Evolutionary conservation across 2,888 invertebrate genomes (phyloP).

Genomic region (Xylota segnis): DNA sequence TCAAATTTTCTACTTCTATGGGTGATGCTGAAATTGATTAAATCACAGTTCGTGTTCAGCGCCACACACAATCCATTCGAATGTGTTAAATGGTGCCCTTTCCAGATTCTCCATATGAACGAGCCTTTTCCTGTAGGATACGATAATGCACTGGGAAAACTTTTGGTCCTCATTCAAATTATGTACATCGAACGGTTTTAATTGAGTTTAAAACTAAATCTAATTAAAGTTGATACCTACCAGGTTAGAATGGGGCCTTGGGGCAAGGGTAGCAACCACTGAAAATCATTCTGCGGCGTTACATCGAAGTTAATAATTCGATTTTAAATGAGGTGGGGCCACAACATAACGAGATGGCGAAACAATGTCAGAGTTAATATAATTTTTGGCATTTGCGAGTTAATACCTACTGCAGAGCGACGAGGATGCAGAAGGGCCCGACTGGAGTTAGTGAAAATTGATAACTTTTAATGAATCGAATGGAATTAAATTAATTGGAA

Average conservation of each 20-base stretch:
- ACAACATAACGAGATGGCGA: background rate
- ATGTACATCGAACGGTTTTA: constrained; percentile 27
- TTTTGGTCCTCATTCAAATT: constrained; percentile 15
- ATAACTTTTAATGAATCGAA: background rate
- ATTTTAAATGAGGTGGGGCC: constrained; percentile 15
- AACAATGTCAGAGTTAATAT: background rate
- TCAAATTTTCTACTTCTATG: no score
- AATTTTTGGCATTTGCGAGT: constrained; percentile 1
- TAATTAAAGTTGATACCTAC: constrained; percentile 21
- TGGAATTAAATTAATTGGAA: background rate
- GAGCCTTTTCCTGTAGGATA: background rate
- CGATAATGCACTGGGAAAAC: background rate
- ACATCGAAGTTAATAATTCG: constrained; percentile 25
- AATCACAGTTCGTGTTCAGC: no score
- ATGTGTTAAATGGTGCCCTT: no score
- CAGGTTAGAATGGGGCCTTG: background rate
- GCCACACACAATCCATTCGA: no score
- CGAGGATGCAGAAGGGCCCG: no score
- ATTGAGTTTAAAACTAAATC: constrained; percentile 32
- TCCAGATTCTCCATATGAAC: no score
- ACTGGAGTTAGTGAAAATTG: background rate
- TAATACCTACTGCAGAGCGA: background rate
- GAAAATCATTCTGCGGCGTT: constrained; percentile 11
- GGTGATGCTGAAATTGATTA: no score
- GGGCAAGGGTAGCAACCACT: constrained; percentile 1